Evolutionary conservation across 2,113 vertebrate genomes (phyloP).

Genomic region (Hippocampus guttulatus): DNA sequence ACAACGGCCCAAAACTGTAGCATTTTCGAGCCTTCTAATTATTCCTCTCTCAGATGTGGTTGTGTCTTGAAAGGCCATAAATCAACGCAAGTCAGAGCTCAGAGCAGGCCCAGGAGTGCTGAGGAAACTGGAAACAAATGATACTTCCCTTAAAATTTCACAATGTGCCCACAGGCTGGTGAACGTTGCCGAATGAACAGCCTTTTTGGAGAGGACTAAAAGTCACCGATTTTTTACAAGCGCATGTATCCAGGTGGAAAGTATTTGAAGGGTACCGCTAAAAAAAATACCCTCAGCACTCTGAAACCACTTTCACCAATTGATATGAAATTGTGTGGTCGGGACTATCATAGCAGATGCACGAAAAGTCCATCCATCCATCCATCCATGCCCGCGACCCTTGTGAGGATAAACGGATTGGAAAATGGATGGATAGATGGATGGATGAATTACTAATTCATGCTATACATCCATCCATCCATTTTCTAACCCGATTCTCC

Average conservation of each 20-base stretch:
- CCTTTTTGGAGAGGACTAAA: neutral
- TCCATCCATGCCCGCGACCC: no score
- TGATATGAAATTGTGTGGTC: no score
- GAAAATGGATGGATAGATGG: no score
- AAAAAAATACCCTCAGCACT: no score
- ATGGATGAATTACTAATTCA: no score
- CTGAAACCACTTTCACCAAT: no score
- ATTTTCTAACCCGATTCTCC: no score
- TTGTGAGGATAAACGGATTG: no score
- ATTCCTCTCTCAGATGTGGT: constrained; percentile 85
- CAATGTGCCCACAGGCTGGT: constrained; percentile 15
- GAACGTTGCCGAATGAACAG: neutral
- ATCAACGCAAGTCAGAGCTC: constrained; percentile 76
- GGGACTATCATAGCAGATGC: no score
- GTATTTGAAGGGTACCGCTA: neutral
- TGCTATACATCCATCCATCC: no score
- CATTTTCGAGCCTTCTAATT: constrained; percentile 86
- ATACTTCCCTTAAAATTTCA: constrained; percentile 63
- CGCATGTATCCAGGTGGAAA: neutral
- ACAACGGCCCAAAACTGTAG: constrained; percentile 77
- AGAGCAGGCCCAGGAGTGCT: constrained; percentile 79
- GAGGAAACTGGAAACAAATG: constrained; percentile 90
- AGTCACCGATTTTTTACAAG: neutral
- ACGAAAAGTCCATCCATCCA: no score
- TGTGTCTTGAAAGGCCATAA: constrained; percentile 76